Evolutionary conservation across 2,797 vertebrate genomes (phyloP).

Genomic region (Pagetopsis macropterus): DNA sequence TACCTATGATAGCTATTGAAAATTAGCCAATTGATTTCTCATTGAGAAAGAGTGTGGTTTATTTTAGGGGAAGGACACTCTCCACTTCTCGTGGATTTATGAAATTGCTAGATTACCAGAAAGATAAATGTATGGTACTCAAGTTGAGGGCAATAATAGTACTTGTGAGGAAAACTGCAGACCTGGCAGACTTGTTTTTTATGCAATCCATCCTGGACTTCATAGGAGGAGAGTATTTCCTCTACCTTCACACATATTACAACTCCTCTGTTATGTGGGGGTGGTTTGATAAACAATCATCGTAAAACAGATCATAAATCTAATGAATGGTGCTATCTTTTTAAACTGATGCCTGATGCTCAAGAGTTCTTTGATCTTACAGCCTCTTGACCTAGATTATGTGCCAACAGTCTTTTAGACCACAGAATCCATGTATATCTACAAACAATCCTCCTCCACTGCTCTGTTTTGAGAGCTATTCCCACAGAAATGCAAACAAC

Average conservation of each 20-base stretch:
- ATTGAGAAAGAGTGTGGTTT: slow-evolving; percentile 36
- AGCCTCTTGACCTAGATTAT: slow-evolving; percentile 70
- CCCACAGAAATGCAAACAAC: slow-evolving; percentile 76
- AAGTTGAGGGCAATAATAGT: slow-evolving; percentile 4
- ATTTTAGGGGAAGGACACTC: slow-evolving; percentile 21
- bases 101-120: slow-evolving; percentile 35
- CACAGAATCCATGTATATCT: slow-evolving; percentile 72
- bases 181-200: slow-evolving; percentile 25
- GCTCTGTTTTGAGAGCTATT: slow-evolving; percentile 69
- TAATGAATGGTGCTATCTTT: slow-evolving; percentile 32
- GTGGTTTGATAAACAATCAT: slow-evolving; percentile 27
- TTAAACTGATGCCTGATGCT: slow-evolving; percentile 34
- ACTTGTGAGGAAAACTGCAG: slow-evolving; percentile 17
- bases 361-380: slow-evolving; percentile 53
- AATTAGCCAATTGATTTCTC: slow-evolving; percentile 45
- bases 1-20: slow-evolving; percentile 47
- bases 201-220: slow-evolving; percentile 41
- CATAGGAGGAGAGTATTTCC: slow-evolving; percentile 9
- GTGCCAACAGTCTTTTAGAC: slow-evolving; percentile 70
- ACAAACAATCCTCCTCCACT: slow-evolving; percentile 67
- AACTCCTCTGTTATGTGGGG: slow-evolving; percentile 9
- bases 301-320: slow-evolving; percentile 21
- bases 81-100: slow-evolving; percentile 29
- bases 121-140: slow-evolving; percentile 25
- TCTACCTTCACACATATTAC: slow-evolving; percentile 19